Percentiles rank a stretch among this genome's conserved stretches.
Evolutionary conservation across 1,140 invertebrate genomes (phyloP).

Genomic region (Zeugodacus cucurbitae): DNA sequence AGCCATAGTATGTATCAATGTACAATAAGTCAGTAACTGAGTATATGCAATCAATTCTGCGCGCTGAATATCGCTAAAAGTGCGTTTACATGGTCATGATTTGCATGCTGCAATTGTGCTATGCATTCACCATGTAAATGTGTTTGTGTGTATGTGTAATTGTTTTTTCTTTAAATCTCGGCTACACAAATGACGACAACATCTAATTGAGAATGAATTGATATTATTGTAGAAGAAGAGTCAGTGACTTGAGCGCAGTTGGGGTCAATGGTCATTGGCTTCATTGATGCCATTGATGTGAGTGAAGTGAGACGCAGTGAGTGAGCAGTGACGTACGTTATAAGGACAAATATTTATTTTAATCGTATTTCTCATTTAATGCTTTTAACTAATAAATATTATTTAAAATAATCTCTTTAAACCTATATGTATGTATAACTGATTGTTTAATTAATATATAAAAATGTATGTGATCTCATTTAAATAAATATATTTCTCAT

Average conservation of each 20-base stretch:
- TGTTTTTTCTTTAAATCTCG: not conserved
- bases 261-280: not conserved
- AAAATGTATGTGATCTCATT: too few relatives aligned
- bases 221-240: not conserved
- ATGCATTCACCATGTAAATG: not conserved
- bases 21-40: too few relatives aligned
- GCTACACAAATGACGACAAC: not conserved
- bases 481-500: too few relatives aligned
- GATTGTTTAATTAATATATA: too few relatives aligned
- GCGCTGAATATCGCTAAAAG: not conserved
- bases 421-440: too few relatives aligned
- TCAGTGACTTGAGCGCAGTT: not conserved
- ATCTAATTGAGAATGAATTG: conserved; percentile 11
- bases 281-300: not conserved
- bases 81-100: not conserved
- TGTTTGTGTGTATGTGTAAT: not conserved
- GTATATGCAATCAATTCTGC: not conserved
- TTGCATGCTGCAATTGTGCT: not conserved
- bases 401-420: too few relatives aligned
- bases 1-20: not conserved
- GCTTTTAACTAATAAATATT: too few relatives aligned
- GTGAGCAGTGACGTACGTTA: not conserved
- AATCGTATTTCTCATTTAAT: too few relatives aligned
- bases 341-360: too few relatives aligned
- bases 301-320: not conserved